Evolutionary conservation across 1,140 invertebrate species (phyloP).

Genomic region (Alviniconcha marisindica): DNA sequence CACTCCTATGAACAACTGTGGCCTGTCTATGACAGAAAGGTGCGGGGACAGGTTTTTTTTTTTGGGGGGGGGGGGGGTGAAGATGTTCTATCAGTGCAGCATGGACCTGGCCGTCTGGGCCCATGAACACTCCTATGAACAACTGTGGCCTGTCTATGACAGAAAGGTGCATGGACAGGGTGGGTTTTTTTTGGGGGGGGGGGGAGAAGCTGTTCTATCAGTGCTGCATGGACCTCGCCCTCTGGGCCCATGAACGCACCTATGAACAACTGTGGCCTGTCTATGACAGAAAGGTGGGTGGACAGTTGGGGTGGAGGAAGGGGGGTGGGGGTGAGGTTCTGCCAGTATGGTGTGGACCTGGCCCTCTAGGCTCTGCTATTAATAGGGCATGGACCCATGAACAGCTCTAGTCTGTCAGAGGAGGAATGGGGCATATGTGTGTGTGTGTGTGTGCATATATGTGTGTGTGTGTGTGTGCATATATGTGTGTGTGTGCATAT

Average conservation of each 20-base stretch:
- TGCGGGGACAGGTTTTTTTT: neutral
- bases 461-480: no score
- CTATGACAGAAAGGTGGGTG: conserved; percentile 81
- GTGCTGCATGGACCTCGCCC: conserved; percentile 92
- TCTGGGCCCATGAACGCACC: conserved; percentile 98
- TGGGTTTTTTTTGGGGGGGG: neutral
- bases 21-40: conserved; percentile 88
- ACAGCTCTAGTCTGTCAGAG: conserved; percentile 93
- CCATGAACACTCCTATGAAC: conserved; percentile 97
- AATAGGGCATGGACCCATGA: conserved; percentile 91
- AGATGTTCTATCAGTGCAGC: conserved; percentile 90
- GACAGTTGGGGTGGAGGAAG: neutral
- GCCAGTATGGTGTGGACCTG: conserved; percentile 93
- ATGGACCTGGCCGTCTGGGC: conserved; percentile 97
- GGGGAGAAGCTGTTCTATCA: conserved; percentile 90
- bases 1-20: conserved; percentile 96
- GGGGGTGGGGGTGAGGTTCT: conserved; percentile 87
- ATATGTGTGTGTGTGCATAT: no score
- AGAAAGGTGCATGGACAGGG: conserved; percentile 47
- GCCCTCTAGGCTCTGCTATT: conserved; percentile 86
- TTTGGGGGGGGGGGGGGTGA: conserved; percentile 78
- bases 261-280: conserved; percentile 97
- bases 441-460: neutral
- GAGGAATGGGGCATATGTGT: conserved; percentile 75
- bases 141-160: conserved; percentile 95